Conservation (phyloP, 2,113 vertebrate genomes). For the Sphyrna mokarran region DNA sequence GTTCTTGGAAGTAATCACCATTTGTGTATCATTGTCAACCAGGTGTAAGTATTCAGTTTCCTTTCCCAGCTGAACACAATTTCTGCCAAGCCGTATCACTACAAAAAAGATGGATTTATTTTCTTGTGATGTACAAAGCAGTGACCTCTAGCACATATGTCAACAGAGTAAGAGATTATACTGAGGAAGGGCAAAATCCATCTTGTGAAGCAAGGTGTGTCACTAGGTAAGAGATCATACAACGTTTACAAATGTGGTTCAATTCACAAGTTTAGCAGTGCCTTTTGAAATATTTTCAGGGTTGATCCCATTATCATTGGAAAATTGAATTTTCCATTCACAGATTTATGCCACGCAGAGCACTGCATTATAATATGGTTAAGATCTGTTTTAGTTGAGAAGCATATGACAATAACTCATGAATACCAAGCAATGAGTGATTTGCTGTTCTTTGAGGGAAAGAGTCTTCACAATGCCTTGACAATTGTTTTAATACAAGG, state of each 20-base stretch:
- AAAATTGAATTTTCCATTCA: background rate
- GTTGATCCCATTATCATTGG: background rate
- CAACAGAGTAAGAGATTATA: background rate
- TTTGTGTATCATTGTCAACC: background rate
- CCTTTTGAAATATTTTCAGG: background rate
- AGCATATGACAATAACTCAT: background rate
- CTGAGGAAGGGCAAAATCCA: background rate
- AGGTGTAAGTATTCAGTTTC: background rate
- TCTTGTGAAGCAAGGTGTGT: background rate
- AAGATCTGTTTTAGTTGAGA: background rate
- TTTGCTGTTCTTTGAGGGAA: background rate
- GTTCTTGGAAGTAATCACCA: background rate
- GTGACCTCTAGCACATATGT: background rate
- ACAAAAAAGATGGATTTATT: background rate
- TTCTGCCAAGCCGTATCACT: background rate
- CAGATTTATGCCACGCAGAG: background rate
- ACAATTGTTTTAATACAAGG: background rate
- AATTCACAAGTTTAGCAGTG: background rate
- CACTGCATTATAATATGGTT: background rate
- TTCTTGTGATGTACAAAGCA: background rate
- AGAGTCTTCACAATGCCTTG: background rate
- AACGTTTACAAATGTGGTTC: background rate
- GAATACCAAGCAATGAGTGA: background rate
- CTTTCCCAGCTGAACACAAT: background rate
- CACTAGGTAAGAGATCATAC: background rate